Percentiles rank a stretch among this genome's conserved stretches.
These are phyloP conservation scores for Polydrusus cervinus DNA, from an alignment of 2,888 invertebrate species.

Conservation along the genomic window DNA sequence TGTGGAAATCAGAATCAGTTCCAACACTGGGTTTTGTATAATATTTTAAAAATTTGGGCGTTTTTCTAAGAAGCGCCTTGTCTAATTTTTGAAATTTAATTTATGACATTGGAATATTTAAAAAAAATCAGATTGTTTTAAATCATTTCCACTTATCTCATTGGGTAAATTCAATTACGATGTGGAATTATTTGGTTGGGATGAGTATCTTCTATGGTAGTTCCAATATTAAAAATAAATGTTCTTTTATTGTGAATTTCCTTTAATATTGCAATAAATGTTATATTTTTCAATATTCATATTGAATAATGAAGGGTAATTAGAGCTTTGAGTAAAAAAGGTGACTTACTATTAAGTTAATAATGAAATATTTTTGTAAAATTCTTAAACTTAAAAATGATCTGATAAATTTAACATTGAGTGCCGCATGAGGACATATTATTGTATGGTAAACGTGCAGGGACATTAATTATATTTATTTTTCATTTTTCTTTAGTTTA, in stretches of 20 bases:
- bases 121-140: not conserved
- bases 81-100: too few relatives aligned
- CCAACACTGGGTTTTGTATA: constrained; percentile 29
- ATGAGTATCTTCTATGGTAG: not conserved
- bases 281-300: too few relatives aligned
- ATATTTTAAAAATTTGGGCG: constrained; percentile 36
- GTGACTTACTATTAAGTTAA: too few relatives aligned
- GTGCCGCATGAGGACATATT: constrained; percentile 8
- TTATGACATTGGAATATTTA: not conserved
- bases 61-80: constrained; percentile 26
- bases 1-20: constrained; percentile 40
- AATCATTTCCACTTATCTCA: not conserved
- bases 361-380: too few relatives aligned
- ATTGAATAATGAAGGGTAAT: too few relatives aligned
- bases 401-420: too few relatives aligned
- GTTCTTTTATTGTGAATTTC: too few relatives aligned
- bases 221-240: too few relatives aligned
- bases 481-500: constrained; percentile 30
- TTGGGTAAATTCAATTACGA: not conserved
- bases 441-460: constrained; percentile 16
- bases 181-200: too few relatives aligned
- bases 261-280: too few relatives aligned
- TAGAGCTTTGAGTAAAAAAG: too few relatives aligned
- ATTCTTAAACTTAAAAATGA: too few relatives aligned
- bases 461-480: constrained; percentile 15